Conservation (phyloP, 2,797 vertebrate species). For the Mareca strepera region DNA sequence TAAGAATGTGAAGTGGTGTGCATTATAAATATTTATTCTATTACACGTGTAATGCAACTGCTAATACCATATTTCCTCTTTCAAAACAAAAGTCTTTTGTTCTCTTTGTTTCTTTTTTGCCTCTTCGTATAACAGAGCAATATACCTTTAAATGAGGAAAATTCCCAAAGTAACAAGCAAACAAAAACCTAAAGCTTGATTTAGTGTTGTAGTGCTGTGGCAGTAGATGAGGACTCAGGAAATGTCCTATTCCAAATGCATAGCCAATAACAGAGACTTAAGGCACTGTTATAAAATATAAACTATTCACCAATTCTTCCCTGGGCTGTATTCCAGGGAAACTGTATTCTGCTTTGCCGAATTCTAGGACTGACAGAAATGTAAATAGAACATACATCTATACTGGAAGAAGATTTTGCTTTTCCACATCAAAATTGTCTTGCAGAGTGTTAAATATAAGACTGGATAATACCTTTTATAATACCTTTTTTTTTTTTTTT, state of each 20-base stretch:
- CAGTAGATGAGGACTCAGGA: slow-evolving; percentile 42
- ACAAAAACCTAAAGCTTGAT: slow-evolving; percentile 24
- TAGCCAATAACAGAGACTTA: slow-evolving; percentile 45
- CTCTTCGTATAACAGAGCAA: not conserved
- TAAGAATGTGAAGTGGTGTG: not conserved
- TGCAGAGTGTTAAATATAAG: not conserved
- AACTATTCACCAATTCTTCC: slow-evolving; percentile 39
- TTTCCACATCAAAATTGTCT: not conserved
- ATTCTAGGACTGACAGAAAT: not conserved
- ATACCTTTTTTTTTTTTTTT: too few species aligned
- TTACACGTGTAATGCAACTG: not conserved
- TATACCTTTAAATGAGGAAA: slow-evolving; percentile 9
- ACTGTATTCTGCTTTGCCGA: not conserved
- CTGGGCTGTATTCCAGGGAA: slow-evolving; percentile 50
- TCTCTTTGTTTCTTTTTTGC: not conserved
- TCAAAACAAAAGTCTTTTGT: slow-evolving; percentile 27
- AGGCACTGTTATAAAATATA: slow-evolving; percentile 34
- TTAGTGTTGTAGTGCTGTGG: slow-evolving; percentile 8
- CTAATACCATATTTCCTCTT: not conserved
- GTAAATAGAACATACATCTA: slow-evolving; percentile 20
- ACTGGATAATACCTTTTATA: not conserved
- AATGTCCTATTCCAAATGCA: slow-evolving; percentile 34
- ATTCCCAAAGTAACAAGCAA: slow-evolving; percentile 27
- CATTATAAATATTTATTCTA: not conserved
- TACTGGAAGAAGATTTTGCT: not conserved